A percentile compares a stretch with the other conserved stretches of the same genome.
Conservation (phyloP, 2,797 vertebrate genomes). For the Ceyx erithaca region DNA sequence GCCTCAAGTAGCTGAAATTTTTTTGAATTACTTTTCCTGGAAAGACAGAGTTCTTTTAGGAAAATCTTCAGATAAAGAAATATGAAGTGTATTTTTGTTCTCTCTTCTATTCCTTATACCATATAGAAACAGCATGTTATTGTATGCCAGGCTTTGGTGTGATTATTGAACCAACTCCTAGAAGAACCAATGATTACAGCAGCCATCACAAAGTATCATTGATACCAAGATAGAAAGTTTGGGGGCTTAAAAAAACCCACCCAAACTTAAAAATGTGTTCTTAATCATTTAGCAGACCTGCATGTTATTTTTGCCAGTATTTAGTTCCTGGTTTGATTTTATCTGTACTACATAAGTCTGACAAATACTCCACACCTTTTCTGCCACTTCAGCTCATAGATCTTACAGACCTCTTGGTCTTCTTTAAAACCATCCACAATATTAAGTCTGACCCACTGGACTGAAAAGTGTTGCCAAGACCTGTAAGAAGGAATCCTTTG, state of each 20-base stretch:
- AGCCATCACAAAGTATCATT: not conserved
- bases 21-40: not conserved
- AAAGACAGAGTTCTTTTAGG: no score
- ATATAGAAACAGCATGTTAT: not conserved
- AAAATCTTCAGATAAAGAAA: not conserved
- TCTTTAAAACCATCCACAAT: not conserved
- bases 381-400: not conserved
- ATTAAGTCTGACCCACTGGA: not conserved
- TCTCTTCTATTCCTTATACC: not conserved
- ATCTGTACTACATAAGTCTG: not conserved
- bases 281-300: not conserved
- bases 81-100: not conserved
- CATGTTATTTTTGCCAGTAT: not conserved
- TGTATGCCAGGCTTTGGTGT: not conserved
- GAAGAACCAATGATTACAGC: not conserved
- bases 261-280: not conserved
- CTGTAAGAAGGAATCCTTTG: not conserved
- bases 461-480: not conserved
- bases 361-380: not conserved
- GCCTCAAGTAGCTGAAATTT: not conserved
- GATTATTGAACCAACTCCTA: not conserved
- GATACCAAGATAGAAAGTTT: fast-evolving
- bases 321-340: not conserved
- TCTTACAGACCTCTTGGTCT: not conserved
- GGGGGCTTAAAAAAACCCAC: not conserved